Conservation (phyloP, 1,140 invertebrate species). For the Gerris buenoi region DNA sequence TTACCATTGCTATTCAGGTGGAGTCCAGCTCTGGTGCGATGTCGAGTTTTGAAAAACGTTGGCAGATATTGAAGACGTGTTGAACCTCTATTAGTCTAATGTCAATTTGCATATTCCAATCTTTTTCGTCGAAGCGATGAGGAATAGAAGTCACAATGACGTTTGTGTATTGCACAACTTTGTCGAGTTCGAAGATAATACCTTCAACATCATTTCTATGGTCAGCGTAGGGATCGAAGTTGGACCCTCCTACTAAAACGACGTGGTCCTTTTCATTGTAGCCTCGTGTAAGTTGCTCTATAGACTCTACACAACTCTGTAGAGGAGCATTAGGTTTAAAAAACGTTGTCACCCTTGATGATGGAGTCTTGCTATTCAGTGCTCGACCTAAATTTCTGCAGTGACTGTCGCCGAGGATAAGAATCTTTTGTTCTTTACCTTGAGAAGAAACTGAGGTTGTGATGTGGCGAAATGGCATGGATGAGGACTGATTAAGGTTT, state of each 20-base stretch:
- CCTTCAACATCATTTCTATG: background rate
- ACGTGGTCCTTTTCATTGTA: background rate
- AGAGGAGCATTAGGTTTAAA: background rate
- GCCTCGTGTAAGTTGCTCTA: background rate
- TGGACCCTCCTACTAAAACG: background rate
- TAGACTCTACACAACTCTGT: background rate
- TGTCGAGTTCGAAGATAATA: background rate
- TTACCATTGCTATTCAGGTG: no score
- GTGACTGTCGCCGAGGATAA: background rate
- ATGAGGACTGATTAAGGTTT: no score
- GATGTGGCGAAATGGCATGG: no score
- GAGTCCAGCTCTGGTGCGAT: no score
- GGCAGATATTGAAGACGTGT: no score
- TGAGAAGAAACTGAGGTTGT: no score
- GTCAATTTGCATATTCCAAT: no score
- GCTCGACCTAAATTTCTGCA: background rate
- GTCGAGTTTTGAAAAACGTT: no score
- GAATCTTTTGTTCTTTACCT: background rate
- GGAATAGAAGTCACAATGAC: background rate
- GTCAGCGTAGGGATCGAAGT: background rate
- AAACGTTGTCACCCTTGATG: background rate
- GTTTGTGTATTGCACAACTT: background rate
- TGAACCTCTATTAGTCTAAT: no score
- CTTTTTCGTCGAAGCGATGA: background rate
- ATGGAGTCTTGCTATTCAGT: background rate